These are phyloP conservation scores for Zosterops borbonicus DNA, from an alignment of 2,113 vertebrate genomes.

Conservation along the genomic window DNA sequence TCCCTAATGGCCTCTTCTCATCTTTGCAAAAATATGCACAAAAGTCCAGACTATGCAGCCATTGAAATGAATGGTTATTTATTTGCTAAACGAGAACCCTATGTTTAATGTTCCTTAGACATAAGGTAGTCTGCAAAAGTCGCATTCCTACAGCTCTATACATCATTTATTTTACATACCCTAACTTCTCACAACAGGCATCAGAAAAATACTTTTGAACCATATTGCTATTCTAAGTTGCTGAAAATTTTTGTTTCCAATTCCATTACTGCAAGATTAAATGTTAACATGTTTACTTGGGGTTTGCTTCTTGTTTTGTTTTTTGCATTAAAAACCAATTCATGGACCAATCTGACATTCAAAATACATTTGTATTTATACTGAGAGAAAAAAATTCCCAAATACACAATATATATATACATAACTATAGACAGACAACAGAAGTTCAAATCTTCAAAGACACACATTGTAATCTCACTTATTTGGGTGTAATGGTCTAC, in stretches of 20 bases:
- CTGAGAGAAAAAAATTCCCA: conserved; percentile 24
- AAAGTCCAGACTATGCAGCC: conserved; percentile 92
- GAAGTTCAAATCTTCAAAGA: conserved; percentile 35
- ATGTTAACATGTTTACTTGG: conserved; percentile 78
- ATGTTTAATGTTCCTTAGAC: conserved; percentile 99
- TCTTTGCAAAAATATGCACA: conserved; percentile 98
- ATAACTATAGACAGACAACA: not conserved
- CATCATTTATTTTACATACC: conserved; percentile 99
- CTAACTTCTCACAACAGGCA: conserved; percentile 97
- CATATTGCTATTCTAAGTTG: conserved; percentile 74
- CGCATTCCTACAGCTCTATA: conserved; percentile 97
- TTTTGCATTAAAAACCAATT: conserved; percentile 76
- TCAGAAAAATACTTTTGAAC: conserved; percentile 83
- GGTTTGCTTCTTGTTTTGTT: conserved; percentile 43
- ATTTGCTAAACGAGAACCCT: conserved; percentile 99
- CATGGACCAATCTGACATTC: conserved; percentile 54
- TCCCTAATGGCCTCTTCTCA: conserved; percentile 98
- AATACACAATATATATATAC: not conserved
- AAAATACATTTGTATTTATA: conserved; percentile 43
- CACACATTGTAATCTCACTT: not conserved
- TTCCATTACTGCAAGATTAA: conserved; percentile 78
- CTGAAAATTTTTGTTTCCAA: conserved; percentile 74
- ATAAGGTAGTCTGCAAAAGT: conserved; percentile 96
- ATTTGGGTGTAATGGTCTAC: not conserved
- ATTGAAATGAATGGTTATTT: conserved; percentile 99